Evolutionary conservation across 2,797 vertebrate genomes (phyloP), one percentile per base, ranked within the genome.

Genomic region (Coccyzus lansbergi): DNA sequence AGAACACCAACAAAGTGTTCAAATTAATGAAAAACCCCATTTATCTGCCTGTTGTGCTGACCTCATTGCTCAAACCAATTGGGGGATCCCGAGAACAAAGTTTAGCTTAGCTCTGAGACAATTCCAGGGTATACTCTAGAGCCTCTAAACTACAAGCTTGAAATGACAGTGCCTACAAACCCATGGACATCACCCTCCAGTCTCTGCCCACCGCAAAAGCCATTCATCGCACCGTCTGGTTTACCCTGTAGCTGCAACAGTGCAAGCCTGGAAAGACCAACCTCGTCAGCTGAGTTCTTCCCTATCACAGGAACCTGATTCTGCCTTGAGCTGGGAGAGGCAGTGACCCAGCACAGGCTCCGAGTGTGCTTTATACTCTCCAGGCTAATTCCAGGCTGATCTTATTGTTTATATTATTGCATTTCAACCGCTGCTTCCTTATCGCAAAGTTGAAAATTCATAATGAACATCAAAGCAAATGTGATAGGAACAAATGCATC

Each of bases 371-470:
- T 98, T 98, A 98, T 98, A 98, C 75, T 91, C 96, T 96, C 95
- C 96, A 83, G 78, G 86, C 93, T 98, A 97, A 98, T 97, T 97
- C 96, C 96, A 86, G 88, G 93, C 92, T 98, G 90, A 98, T 97
- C 97, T 97, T 96, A 88, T 86, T 96, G 97, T 97, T 98, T 98
- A 98, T 97, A 95, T 96, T 98, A 98, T 94, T 96, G 92, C 68
- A 93, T 97, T 95, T 97, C 90, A 98, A 97, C 97, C 97, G 96
- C 96, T 96, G 96, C 96, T 97, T 97, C 93, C 97, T 98, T 98
- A 98, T 98, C 98, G 29, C 94, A 92, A 94, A 96, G 83, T 77
- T 98, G 97, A 98, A 98, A 98, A 98, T 97, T 98, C 97, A 98
- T 97, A 96, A 94, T 77, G 91, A 96, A 97, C 90, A 77, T 94